These are phyloP conservation scores for Perdita meconis DNA, from an alignment of 2,888 invertebrate genomes.

Conservation along the genomic window DNA sequence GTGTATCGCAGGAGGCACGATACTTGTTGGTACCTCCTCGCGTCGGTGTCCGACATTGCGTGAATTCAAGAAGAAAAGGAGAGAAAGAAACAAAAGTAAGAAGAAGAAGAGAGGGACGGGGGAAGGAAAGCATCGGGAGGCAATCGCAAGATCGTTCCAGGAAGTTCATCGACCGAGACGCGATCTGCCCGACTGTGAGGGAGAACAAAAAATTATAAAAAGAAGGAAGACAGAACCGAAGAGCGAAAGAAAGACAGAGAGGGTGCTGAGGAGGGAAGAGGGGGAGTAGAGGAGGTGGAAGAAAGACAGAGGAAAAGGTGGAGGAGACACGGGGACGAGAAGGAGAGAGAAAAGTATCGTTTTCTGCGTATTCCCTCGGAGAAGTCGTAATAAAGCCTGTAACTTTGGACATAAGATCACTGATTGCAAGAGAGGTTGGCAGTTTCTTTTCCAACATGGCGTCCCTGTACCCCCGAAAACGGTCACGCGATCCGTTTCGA, in stretches of 20 bases:
- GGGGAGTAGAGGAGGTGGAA: not conserved
- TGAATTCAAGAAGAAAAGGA: slow-evolving; percentile 58
- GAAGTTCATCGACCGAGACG: slow-evolving; percentile 71
- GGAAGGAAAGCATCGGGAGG: slow-evolving; percentile 57
- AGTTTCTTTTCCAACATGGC: slow-evolving; percentile 32
- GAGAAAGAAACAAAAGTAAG: slow-evolving; percentile 46
- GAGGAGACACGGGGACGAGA: slow-evolving; percentile 17
- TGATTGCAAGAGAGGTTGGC: slow-evolving; percentile 47
- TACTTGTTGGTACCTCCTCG: slow-evolving; percentile 39
- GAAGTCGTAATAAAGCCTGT: slow-evolving; percentile 64
- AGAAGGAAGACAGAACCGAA: slow-evolving; percentile 33
- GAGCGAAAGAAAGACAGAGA: not conserved
- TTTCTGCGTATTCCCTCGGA: slow-evolving; percentile 61
- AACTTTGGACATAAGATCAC: slow-evolving; percentile 58
- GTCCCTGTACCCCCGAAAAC: slow-evolving; percentile 23
- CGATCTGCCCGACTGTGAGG: slow-evolving; percentile 60
- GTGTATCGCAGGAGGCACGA: slow-evolving; percentile 29
- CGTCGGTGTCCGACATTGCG: slow-evolving; percentile 53
- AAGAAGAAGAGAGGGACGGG: slow-evolving; percentile 14
- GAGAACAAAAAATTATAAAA: slow-evolving; percentile 65
- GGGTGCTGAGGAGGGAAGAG: not conserved
- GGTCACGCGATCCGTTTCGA: slow-evolving; percentile 48
- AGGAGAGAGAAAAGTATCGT: slow-evolving; percentile 45
- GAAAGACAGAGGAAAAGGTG: not conserved
- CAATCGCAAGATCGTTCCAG: slow-evolving; percentile 71